These are phyloP conservation scores for Entomyzon cyanotis DNA, from an alignment of 2,113 vertebrate species.

Conservation along the genomic window DNA sequence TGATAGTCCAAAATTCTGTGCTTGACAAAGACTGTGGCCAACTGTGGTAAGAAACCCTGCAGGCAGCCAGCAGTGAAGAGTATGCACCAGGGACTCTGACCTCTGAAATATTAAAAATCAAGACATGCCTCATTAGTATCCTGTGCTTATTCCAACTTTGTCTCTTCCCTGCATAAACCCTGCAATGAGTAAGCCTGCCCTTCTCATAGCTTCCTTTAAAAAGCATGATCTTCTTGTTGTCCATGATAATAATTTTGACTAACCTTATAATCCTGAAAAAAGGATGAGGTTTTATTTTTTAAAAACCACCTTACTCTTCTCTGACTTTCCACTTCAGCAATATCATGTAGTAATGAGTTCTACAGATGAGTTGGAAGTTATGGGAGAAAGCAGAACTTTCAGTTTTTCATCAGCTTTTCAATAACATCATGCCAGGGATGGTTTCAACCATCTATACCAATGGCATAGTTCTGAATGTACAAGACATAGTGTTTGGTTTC, in stretches of 20 bases:
- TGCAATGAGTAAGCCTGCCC: accelerated
- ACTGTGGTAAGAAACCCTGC: neutral
- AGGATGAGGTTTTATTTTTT: neutral
- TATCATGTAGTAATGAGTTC: neutral
- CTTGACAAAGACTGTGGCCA: neutral
- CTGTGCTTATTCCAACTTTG: neutral
- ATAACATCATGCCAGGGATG: neutral
- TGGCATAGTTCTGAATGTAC: neutral
- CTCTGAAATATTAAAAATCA: neutral
- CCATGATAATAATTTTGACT: neutral
- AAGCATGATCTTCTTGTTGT: neutral
- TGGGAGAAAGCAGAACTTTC: neutral
- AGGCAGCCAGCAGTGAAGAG: neutral
- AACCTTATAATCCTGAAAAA: neutral
- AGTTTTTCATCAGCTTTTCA: neutral
- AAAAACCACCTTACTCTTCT: neutral
- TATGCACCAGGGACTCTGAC: neutral
- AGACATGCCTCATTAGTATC: neutral
- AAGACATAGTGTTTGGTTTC: neutral
- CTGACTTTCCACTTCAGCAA: neutral
- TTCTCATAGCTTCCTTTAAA: neutral
- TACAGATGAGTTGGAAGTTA: neutral
- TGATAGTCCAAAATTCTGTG: neutral
- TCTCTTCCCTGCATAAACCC: neutral
- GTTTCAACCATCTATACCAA: neutral